A percentile compares a stretch with the other conserved stretches of the same genome.
These are phyloP conservation scores for Polydrusus tereticollis DNA, from an alignment of 2,888 invertebrate species.

Conservation along the genomic window DNA sequence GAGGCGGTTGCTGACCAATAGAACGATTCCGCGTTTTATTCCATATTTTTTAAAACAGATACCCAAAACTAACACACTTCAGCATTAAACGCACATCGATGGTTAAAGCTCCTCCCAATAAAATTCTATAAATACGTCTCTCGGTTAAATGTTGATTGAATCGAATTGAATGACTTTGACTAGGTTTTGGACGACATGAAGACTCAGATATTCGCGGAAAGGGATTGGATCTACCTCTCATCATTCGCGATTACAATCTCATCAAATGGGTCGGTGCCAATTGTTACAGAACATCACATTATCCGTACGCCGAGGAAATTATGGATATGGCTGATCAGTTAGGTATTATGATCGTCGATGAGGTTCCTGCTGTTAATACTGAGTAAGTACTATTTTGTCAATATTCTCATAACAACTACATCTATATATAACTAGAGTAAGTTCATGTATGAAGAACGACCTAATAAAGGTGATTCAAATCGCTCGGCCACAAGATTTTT, in stretches of 20 bases:
- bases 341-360: slow-evolving; percentile 95
- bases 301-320: slow-evolving; percentile 97
- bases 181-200: slow-evolving; percentile 94
- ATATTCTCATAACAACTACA: too few relatives aligned
- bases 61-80: too few relatives aligned
- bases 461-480: too few relatives aligned
- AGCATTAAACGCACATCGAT: neutral
- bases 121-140: neutral
- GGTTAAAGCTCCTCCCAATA: neutral
- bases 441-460: too few relatives aligned
- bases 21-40: too few relatives aligned
- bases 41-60: too few relatives aligned
- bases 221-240: slow-evolving; percentile 88
- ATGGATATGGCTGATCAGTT: slow-evolving; percentile 93
- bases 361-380: slow-evolving; percentile 93
- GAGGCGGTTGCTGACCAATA: neutral
- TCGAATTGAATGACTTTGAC: neutral
- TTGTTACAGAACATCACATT: slow-evolving; percentile 95
- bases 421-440: too few relatives aligned
- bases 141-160: neutral
- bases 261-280: slow-evolving; percentile 96
- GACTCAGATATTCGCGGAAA: slow-evolving; percentile 94
- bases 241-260: slow-evolving; percentile 92
- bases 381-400: slow-evolving; percentile 72
- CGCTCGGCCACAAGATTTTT: too few relatives aligned